phyloP scores from a whole-genome alignment of 1,140 invertebrate species.

The Paracyclopina nana region DNA sequence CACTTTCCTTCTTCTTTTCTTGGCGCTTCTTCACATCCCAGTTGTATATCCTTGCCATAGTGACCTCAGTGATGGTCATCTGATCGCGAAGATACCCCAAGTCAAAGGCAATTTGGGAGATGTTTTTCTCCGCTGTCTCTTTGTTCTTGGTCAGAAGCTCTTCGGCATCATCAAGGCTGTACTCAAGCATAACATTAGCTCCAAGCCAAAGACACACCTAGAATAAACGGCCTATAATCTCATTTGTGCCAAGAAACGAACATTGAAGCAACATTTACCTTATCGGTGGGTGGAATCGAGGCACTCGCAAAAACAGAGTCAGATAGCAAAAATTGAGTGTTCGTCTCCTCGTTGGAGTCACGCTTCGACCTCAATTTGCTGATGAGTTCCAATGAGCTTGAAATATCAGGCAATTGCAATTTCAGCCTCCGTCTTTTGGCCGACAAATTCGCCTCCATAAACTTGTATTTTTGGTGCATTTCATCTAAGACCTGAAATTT shows the following conservation, averaged over 20 bases:
- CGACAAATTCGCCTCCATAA: slow-evolving; percentile 77
- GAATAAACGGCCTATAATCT: too few relatives aligned
- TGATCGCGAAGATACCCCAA: slow-evolving; percentile 82
- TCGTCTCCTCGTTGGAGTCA: slow-evolving; percentile 41
- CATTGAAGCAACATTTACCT: slow-evolving; percentile 26
- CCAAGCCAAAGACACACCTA: slow-evolving; percentile 82
- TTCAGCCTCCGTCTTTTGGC: slow-evolving; percentile 55
- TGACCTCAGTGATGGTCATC: slow-evolving; percentile 93
- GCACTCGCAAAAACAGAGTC: slow-evolving; percentile 85
- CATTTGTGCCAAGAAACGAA: too few relatives aligned
- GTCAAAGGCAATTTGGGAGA: slow-evolving; percentile 68
- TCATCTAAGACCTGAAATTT: slow-evolving; percentile 70
- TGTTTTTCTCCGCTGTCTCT: slow-evolving; percentile 51
- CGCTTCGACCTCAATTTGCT: slow-evolving; percentile 62
- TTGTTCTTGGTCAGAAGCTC: slow-evolving; percentile 68
- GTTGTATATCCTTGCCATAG: slow-evolving; percentile 88
- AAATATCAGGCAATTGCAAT: slow-evolving; percentile 35
- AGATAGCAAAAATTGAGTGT: slow-evolving; percentile 79
- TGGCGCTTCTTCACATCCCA: slow-evolving; percentile 80
- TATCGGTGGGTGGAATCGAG: slow-evolving; percentile 67
- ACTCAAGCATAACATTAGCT: slow-evolving; percentile 97
- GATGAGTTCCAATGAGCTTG: slow-evolving; percentile 52
- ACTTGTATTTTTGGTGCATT: slow-evolving; percentile 84
- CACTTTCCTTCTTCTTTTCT: too few relatives aligned
- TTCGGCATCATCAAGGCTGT: slow-evolving; percentile 76